Conservation (phyloP, 2,797 vertebrate species). For the Labroides dimidiatus region DNA sequence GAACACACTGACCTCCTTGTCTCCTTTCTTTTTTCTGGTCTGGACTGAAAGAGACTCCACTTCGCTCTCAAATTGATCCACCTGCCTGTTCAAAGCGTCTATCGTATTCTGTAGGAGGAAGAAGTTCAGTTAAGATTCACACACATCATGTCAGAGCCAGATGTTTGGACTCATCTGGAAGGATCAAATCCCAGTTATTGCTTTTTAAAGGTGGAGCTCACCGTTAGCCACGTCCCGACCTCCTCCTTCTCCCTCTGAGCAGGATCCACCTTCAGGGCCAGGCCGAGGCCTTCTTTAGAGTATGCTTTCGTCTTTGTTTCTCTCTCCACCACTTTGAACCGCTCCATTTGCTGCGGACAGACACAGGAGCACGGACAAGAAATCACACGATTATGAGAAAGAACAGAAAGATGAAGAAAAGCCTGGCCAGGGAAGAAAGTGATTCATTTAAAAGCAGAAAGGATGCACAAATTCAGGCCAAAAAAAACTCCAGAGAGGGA, state of each 20-base stretch:
- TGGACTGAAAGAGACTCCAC: conserved; percentile 93
- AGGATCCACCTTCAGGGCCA: conserved; percentile 94
- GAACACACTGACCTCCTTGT: conserved; percentile 89
- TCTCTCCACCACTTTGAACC: conserved; percentile 93
- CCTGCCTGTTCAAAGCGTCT: conserved; percentile 94
- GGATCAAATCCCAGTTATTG: no score
- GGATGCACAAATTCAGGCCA: no score
- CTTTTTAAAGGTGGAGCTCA: conserved; percentile 68
- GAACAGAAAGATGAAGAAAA: no score
- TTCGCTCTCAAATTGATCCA: conserved; percentile 96
- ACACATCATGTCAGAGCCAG: no score
- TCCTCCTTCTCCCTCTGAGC: conserved; percentile 95
- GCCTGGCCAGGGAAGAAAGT: no score
- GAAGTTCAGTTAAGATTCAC: no score
- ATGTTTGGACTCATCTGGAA: no score
- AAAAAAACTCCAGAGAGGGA: no score
- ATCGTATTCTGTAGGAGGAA: conserved; percentile 86
- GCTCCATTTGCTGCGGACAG: conserved; percentile 92
- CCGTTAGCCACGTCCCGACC: conserved; percentile 92
- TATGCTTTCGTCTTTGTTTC: conserved; percentile 97
- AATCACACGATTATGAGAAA: background rate
- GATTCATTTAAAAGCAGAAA: no score
- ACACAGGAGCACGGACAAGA: background rate
- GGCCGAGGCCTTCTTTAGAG: conserved; percentile 93
- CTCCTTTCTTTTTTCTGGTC: conserved; percentile 93